phyloP scores from a whole-genome alignment of 2,113 vertebrate species.

The Lipophrys pholis region DNA sequence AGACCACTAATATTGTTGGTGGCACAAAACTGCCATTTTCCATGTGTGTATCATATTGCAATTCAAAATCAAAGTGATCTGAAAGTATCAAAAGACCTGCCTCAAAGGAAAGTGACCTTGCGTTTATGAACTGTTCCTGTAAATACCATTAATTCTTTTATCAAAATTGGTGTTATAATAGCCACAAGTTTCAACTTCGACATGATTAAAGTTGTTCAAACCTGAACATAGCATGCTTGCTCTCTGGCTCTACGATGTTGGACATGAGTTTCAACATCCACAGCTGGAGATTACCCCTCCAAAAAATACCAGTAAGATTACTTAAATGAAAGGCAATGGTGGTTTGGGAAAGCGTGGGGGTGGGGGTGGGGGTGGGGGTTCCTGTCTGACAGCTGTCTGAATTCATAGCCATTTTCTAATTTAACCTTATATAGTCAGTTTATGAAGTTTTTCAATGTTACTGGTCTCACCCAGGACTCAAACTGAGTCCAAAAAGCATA shows the following conservation, averaged over 20 bases:
- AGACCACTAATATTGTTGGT: slow-evolving; percentile 19
- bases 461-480: slow-evolving; percentile 26
- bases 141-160: background rate
- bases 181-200: too few species aligned
- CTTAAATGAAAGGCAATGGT: slow-evolving; percentile 5
- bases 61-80: slow-evolving; percentile 32
- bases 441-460: background rate
- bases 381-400: slow-evolving; percentile 21
- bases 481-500: background rate
- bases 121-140: slow-evolving; percentile 22
- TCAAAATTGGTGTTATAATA: background rate
- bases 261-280: slow-evolving; percentile 10
- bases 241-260: background rate
- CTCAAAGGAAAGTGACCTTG: slow-evolving; percentile 41
- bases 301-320: slow-evolving; percentile 39
- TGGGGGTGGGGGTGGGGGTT: background rate
- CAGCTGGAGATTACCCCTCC: slow-evolving; percentile 31
- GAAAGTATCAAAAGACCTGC: slow-evolving; percentile 19
- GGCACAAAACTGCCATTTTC: slow-evolving; percentile 35
- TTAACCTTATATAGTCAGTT: background rate
- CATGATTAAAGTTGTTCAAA: background rate
- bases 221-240: background rate
- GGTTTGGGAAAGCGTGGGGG: background rate
- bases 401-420: background rate
- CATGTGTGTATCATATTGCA: slow-evolving; percentile 35